phyloP scores from a whole-genome alignment of 2,113 vertebrate genomes.

The Leptodactylus fuscus region DNA sequence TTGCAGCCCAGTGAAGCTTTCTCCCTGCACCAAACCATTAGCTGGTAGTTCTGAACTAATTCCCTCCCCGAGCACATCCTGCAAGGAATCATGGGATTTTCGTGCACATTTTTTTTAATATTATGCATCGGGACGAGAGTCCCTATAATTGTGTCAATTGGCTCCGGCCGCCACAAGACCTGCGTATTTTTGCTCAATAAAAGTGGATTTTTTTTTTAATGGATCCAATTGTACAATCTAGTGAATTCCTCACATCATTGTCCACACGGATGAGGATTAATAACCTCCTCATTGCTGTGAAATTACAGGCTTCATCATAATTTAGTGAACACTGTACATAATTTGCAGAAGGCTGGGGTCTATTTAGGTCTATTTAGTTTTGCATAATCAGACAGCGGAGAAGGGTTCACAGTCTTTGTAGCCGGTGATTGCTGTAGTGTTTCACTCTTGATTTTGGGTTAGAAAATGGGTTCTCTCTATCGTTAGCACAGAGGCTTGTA shows the following conservation, averaged over 20 bases:
- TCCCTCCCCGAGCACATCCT: neutral
- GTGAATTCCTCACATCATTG: slow-evolving; percentile 48
- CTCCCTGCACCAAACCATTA: slow-evolving; percentile 31
- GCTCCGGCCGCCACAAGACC: neutral
- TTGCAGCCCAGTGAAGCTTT: neutral
- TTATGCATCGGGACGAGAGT: neutral
- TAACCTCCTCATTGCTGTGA: slow-evolving; percentile 58
- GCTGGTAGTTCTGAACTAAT: neutral
- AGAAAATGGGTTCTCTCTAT: slow-evolving; percentile 27
- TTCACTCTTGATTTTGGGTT: slow-evolving; percentile 34
- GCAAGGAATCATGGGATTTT: neutral
- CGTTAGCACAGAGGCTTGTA: neutral
- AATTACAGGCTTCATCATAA: slow-evolving; percentile 59
- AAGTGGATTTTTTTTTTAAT: slow-evolving; percentile 31
- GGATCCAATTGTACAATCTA: slow-evolving; percentile 49
- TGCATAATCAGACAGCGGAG: slow-evolving; percentile 53
- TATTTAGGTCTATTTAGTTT: slow-evolving; percentile 59
- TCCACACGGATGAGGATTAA: slow-evolving; percentile 57
- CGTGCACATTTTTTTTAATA: neutral
- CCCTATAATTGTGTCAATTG: neutral
- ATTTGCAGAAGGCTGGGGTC: slow-evolving; percentile 58
- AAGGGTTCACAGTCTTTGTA: slow-evolving; percentile 48
- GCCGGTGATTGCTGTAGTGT: slow-evolving; percentile 31
- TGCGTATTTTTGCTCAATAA: neutral
- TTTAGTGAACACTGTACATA: slow-evolving; percentile 53